A percentile compares a stretch with the other conserved stretches of the same genome.
Conservation (phyloP, 2,888 invertebrate species). For the Oxyteleia sp. region DNA sequence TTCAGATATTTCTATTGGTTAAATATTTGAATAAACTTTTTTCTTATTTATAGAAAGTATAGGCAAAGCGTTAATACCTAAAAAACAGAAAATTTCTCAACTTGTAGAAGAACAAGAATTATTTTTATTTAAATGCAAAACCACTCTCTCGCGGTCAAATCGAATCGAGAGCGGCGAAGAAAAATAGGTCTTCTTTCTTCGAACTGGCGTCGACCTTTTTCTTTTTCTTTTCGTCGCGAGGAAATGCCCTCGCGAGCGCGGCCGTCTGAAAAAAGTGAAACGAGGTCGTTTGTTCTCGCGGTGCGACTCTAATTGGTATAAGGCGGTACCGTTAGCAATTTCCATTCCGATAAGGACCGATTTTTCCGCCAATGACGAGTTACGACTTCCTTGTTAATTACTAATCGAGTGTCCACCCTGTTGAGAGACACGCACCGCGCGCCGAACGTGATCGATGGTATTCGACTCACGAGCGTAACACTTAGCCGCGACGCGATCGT, state of each 20-base stretch:
- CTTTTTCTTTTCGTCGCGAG: slow-evolving; percentile 49
- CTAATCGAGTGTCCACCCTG: slow-evolving; percentile 80
- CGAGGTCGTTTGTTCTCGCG: slow-evolving; percentile 84
- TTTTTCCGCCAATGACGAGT: slow-evolving; percentile 80
- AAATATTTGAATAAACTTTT: too few species aligned
- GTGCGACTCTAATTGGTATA: slow-evolving; percentile 83
- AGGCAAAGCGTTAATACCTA: too few species aligned
- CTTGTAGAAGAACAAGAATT: too few species aligned
- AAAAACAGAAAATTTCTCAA: too few species aligned
- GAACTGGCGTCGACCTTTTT: slow-evolving; percentile 22
- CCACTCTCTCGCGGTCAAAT: background rate
- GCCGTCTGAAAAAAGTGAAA: slow-evolving; percentile 80
- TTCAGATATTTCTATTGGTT: too few species aligned
- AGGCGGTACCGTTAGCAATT: slow-evolving; percentile 85
- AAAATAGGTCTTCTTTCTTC: slow-evolving; percentile 41
- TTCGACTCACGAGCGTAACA: slow-evolving; percentile 59
- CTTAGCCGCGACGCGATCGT: slow-evolving; percentile 57
- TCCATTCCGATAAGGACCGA: slow-evolving; percentile 85
- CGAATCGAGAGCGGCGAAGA: slow-evolving; percentile 27
- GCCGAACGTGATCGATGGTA: slow-evolving; percentile 74
- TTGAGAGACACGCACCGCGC: slow-evolving; percentile 58
- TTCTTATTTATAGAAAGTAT: too few species aligned
- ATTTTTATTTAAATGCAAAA: slow-evolving; percentile 47
- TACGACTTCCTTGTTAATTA: slow-evolving; percentile 85
- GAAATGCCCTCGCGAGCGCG: slow-evolving; percentile 59